Evolutionary conservation across 2,797 vertebrate species (phyloP).

Genomic region (Cynopterus sphinx): DNA sequence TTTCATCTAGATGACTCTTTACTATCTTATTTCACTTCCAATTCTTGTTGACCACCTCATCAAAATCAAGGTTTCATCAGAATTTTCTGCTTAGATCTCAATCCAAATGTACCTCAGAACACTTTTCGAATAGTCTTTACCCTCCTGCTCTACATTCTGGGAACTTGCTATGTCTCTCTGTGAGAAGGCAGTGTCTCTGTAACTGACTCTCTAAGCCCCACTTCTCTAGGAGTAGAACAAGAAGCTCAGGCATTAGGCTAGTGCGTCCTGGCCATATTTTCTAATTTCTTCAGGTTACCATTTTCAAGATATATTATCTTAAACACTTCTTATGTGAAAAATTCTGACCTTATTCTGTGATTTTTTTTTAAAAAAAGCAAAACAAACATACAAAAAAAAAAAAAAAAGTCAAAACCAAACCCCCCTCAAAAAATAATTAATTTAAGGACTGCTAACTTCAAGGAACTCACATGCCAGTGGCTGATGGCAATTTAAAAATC

Average conservation of each 20-base stretch:
- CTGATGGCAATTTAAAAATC: background rate
- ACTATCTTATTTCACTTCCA: background rate
- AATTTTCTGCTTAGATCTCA: background rate
- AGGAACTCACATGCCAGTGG: background rate
- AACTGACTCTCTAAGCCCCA: fast-evolving
- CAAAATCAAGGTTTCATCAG: background rate
- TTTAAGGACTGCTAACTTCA: background rate
- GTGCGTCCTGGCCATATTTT: background rate
- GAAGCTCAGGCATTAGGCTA: background rate
- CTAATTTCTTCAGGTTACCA: background rate
- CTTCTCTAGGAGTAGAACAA: background rate
- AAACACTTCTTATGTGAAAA: background rate
- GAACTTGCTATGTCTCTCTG: fast-evolving
- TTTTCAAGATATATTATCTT: background rate
- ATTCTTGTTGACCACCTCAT: background rate
- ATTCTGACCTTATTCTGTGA: background rate
- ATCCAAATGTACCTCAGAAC: background rate
- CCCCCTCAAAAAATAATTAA: background rate
- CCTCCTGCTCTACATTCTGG: background rate
- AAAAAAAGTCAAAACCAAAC: background rate
- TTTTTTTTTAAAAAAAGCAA: background rate
- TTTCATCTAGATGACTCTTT: background rate
- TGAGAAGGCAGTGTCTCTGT: background rate
- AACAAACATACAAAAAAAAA: background rate
- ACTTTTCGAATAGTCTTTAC: background rate